Percentiles rank a stretch among this genome's conserved stretches.
Conservation (phyloP, 2,113 vertebrate genomes). For the Promerops cafer region DNA sequence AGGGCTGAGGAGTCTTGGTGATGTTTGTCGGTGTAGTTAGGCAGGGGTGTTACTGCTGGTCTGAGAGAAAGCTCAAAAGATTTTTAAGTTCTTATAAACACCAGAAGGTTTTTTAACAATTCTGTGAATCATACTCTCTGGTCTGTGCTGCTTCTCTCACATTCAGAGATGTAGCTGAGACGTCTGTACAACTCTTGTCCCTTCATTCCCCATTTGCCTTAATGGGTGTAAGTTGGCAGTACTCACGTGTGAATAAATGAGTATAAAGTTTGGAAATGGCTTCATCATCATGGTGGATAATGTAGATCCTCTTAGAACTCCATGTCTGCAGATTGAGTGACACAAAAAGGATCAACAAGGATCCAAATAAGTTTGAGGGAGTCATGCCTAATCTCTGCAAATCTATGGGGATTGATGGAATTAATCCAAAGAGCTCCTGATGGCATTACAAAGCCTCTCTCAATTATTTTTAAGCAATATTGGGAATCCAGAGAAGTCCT, state of each 20-base stretch:
- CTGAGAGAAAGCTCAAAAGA: background rate
- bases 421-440: background rate
- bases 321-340: background rate
- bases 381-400: background rate
- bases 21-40: background rate
- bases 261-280: background rate
- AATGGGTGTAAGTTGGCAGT: background rate
- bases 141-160: background rate
- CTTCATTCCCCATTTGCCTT: background rate
- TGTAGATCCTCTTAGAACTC: background rate
- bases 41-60: background rate
- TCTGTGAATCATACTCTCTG: background rate
- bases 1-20: background rate
- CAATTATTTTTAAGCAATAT: background rate
- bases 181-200: background rate
- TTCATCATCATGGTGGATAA: background rate
- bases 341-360: background rate
- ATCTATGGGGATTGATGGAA: background rate
- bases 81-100: background rate
- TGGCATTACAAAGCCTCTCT: background rate
- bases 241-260: background rate
- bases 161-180: background rate
- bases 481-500: background rate
- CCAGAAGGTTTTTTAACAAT: background rate
- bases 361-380: background rate